phyloP scores from a whole-genome alignment of 2,113 vertebrate species.

The Alethe diademata region DNA sequence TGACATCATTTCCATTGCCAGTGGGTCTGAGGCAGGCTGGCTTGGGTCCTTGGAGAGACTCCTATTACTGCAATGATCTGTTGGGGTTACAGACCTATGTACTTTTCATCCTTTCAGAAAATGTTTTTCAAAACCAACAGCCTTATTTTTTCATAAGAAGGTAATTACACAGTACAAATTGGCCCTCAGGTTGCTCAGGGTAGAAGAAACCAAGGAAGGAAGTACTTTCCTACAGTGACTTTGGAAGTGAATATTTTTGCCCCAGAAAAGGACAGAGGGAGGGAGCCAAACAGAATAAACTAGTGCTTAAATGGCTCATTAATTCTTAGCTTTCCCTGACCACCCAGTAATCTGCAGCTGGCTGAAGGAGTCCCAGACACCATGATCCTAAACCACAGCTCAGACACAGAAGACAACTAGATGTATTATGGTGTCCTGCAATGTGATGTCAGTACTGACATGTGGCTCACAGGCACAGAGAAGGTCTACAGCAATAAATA shows the following conservation, averaged over 20 bases:
- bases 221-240: not conserved
- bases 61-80: not conserved
- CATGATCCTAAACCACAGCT: constrained; percentile 67
- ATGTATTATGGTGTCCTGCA: constrained; percentile 70
- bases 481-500: constrained; percentile 69
- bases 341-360: constrained; percentile 59
- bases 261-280: not conserved
- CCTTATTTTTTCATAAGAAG: not conserved
- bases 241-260: not conserved
- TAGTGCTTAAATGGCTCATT: not conserved
- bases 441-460: constrained; percentile 57
- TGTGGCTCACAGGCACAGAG: constrained; percentile 62
- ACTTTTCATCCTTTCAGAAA: not conserved
- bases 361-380: constrained; percentile 69
- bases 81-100: not conserved
- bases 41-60: not conserved
- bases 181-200: not conserved
- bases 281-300: not conserved
- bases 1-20: not conserved
- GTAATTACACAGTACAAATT: not conserved
- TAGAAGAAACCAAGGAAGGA: not conserved
- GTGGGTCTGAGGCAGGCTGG: not conserved
- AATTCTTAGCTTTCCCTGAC: constrained; percentile 60
- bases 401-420: constrained; percentile 51
- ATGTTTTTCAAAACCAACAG: not conserved